Evolutionary conservation across 1,140 invertebrate species (phyloP).

Genomic region (Nymphalis io): DNA sequence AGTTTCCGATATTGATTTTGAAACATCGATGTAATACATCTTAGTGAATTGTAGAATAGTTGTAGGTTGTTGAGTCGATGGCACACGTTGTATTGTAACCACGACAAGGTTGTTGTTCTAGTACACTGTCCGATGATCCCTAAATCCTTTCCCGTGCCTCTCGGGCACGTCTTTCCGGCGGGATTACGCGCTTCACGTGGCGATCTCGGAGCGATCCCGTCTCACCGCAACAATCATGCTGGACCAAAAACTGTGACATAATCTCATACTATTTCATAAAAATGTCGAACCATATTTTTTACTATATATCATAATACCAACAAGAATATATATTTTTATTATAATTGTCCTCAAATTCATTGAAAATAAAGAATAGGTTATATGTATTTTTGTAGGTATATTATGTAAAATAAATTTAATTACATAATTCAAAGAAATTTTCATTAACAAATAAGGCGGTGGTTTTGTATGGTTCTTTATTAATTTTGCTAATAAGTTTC

Average conservation of each 20-base stretch:
- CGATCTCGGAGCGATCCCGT: conserved; percentile 50
- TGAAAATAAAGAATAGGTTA: not conserved
- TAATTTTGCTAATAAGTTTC: conserved; percentile 3
- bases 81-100: conserved; percentile 52
- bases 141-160: conserved; percentile 59
- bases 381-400: not conserved
- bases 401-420: not conserved
- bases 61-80: conserved; percentile 33
- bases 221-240: conserved; percentile 56
- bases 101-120: conserved; percentile 54
- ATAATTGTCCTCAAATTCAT: not conserved
- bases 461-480: conserved; percentile 2
- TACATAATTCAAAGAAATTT: conserved; percentile 9
- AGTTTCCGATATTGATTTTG: conserved; percentile 38
- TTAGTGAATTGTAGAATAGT: conserved; percentile 27
- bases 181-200: conserved; percentile 59
- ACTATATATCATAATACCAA: too few relatives aligned
- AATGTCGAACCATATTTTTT: not conserved
- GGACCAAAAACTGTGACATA: conserved; percentile 29
- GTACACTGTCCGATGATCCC: conserved; percentile 63
- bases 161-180: conserved; percentile 59
- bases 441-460: conserved; percentile 5
- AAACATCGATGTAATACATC: conserved; percentile 17
- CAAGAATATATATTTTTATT: not conserved
- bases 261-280: not conserved